Evolutionary conservation across 2,113 vertebrate species (phyloP), one percentile per base, ranked within the genome.

Genomic region (Platichthys flesus): DNA sequence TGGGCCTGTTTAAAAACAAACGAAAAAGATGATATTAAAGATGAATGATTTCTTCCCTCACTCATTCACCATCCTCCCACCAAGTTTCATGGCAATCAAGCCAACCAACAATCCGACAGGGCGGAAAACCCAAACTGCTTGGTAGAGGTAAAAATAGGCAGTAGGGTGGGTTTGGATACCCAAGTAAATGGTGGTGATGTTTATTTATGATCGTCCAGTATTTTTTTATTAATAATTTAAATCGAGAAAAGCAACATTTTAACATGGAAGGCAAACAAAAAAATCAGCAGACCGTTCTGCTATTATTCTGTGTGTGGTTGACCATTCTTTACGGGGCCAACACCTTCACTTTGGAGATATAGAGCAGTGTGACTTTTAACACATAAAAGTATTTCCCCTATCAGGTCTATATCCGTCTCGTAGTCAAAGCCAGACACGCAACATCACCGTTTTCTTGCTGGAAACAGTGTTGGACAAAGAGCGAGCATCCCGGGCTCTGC

Each of bases 401-500:
- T 56, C 47, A 68, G 55, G 55, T 78, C 60, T 1, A 35, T 42
- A 67, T 79, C 65, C 0, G 52, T 83, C 31, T 31, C 31, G 5
- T 31, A 31, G 31, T 31, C 58, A 51, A 81, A 64, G 26, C 45
- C 72, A 79, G 64, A 86, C 65, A 76, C 61, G 74, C 78, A 66
- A 65, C 60, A 45, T 89, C 28, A 84, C 80, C 60, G 66, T 71
- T 90, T 88, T 81, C 85, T 88, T 82, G 74, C 80, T 82, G 74
- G 82, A 84, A 83, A 91, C 85, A 71, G 58, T 80, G 78, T 76
- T 66, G 78, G 78, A 85, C 87, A 90, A 89, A 91, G 86, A 88
- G 52, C 57, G 69, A 85, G 89, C 87, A 93, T 91, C 79, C 83
- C 69, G 78, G 76, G 77, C 86, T 88, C 79, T 76, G 89, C 89